Conservation (phyloP, 1,140 invertebrate species). For the Phthorimaea operculella region DNA sequence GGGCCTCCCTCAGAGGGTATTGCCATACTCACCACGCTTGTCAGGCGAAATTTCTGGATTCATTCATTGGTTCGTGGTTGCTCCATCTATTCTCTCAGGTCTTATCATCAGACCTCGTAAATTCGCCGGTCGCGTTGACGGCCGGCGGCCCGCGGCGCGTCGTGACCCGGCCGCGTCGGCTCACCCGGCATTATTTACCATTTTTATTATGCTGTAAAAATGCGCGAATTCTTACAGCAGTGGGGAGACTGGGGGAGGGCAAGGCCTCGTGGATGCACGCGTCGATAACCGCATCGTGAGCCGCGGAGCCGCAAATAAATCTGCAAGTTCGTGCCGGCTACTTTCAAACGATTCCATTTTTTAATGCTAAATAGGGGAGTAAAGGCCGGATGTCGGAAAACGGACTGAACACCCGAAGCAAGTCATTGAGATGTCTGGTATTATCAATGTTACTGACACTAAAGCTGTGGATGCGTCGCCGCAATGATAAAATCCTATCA, state of each 20-base stretch:
- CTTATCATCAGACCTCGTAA: conserved; percentile 30
- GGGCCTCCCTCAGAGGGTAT: too few species aligned
- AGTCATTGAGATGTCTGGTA: not conserved
- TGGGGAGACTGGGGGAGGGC: conserved; percentile 16
- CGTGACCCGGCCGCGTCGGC: conserved; percentile 51
- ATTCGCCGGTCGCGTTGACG: conserved; percentile 54
- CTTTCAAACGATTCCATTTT: conserved; percentile 13
- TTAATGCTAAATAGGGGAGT: conserved; percentile 9
- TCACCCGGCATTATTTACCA: conserved; percentile 54
- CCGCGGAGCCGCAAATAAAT: conserved; percentile 38
- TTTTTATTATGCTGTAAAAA: conserved; percentile 63
- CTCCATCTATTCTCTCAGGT: too few species aligned
- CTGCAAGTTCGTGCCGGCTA: conserved; percentile 20
- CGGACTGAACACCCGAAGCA: not conserved
- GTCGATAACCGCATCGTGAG: conserved; percentile 53
- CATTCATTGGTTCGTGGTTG: too few species aligned
- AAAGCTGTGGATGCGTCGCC: too few species aligned
- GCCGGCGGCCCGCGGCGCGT: conserved; percentile 41
- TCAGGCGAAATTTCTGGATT: too few species aligned
- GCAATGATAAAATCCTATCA: too few species aligned
- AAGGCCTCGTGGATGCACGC: conserved; percentile 55
- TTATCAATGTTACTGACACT: too few species aligned
- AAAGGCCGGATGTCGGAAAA: too few species aligned
- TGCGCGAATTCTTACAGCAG: conserved; percentile 46
- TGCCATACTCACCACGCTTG: too few species aligned